Base-by-base conservation (phyloP, 2,797 vertebrate species). In the Brachyalestes nurse region DNA sequence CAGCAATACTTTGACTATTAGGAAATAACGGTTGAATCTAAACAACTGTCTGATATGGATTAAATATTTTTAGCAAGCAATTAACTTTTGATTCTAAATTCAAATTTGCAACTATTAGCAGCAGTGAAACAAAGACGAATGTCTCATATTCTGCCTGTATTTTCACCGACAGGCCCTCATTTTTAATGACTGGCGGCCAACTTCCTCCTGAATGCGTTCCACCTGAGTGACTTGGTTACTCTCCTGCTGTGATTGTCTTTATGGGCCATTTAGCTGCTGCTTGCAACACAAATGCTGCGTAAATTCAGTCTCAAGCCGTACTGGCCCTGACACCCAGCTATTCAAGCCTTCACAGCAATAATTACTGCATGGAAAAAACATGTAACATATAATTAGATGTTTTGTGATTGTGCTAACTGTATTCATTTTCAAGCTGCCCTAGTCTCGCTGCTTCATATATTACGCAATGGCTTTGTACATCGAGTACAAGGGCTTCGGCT, bases 401-500 rank as follows among this genome's bases (percentile, higher is more conserved):
- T 69, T 69, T 66, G 10, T 49, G 51, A 13, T 9, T 47, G 19
- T 25, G 64, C 14, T 75, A 75, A 64, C 40, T 4, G 34, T 28
- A 55, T 42, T 47, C 2, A 14, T 38, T 9, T 17, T 21, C 17
- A 40, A 10, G n/a, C 62, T 42, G 6, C 51, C 51, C 38, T 2
- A n/a, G 13, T 45, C n/a, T 6, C 13, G 23, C 42, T 0, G 2
- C 57, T 75, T 58, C 38, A 8, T 34, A 21, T 55, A 60, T 83
- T 76, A 84, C 47, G 72, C 66, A 78, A 73, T 12, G 16, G 47
- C 57, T 2, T 34, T 34, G 34, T 34, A 34, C 34, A 34, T 2
- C 34, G 42, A 55, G 66, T 74, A 34, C 25, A 9, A 16, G 13
- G 12, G 8, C 40, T 45, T n/a, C 4, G 17, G 49, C 57, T 72